These are phyloP conservation scores for Sula dactylatra DNA, from an alignment of 2,113 vertebrate genomes.

Conservation along the genomic window DNA sequence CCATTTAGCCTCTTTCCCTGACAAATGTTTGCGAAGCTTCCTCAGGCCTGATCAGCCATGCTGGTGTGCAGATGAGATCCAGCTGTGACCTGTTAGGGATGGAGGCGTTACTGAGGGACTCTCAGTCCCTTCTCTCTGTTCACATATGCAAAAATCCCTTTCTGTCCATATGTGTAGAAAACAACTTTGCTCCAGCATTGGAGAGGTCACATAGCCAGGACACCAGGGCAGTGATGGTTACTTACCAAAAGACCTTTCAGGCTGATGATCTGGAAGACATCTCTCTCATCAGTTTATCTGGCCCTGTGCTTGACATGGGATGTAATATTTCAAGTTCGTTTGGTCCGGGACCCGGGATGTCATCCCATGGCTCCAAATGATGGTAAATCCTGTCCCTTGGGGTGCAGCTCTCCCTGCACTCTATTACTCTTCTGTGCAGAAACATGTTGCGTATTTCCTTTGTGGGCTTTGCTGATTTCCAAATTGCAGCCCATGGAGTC, in stretches of 20 bases:
- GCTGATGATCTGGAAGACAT: background rate
- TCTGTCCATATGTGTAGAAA: background rate
- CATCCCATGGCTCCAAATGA: background rate
- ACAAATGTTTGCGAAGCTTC: background rate
- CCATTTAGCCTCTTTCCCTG: background rate
- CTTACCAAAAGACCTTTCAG: background rate
- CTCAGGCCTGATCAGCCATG: background rate
- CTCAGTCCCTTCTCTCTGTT: background rate
- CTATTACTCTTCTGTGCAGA: conserved; percentile 1
- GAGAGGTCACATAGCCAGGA: background rate
- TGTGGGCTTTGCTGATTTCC: conserved; percentile 25
- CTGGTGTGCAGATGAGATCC: background rate
- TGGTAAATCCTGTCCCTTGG: background rate
- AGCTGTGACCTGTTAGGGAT: background rate
- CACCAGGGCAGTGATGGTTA: background rate
- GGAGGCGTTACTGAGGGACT: background rate
- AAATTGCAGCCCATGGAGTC: background rate
- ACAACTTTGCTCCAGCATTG: background rate
- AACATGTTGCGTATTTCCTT: background rate
- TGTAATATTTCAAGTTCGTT: conserved; percentile 17
- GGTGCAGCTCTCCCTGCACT: background rate
- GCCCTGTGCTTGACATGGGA: background rate
- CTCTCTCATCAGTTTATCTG: background rate
- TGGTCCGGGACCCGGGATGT: background rate
- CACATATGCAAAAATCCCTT: background rate